Evolutionary conservation across 2,888 invertebrate species (phyloP).

Genomic region (Athalia rosae): DNA sequence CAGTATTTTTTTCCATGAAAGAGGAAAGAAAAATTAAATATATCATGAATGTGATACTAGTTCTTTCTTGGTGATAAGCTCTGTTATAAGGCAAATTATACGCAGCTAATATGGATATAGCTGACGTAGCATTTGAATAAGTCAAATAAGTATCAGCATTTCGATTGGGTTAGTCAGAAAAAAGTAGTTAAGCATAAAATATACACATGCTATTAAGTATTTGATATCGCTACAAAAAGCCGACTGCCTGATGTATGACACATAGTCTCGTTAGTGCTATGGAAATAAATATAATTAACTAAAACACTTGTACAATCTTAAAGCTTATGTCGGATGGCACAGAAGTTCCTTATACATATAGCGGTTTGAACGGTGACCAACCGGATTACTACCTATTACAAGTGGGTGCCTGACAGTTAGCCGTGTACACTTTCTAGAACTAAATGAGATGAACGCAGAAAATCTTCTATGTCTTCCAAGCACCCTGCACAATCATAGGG

Average conservation of each 20-base stretch:
- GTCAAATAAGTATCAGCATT: no score
- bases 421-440: background rate
- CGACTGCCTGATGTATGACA: background rate
- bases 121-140: no score
- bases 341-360: background rate
- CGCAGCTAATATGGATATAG: no score
- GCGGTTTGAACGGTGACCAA: no score
- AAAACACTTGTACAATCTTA: background rate
- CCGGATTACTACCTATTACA: background rate
- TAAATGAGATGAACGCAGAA: background rate
- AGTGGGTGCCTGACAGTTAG: background rate
- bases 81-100: no score
- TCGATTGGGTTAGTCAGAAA: no score
- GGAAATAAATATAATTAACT: constrained; percentile 17
- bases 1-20: no score
- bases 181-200: no score
- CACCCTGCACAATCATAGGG: background rate
- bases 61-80: no score
- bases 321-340: constrained; percentile 14
- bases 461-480: background rate
- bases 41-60: no score
- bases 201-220: background rate
- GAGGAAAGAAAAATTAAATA: no score
- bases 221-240: background rate
- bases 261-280: background rate